Evolutionary conservation across 2,888 invertebrate species (phyloP).

Genomic region (Ennomos fuscantarius): DNA sequence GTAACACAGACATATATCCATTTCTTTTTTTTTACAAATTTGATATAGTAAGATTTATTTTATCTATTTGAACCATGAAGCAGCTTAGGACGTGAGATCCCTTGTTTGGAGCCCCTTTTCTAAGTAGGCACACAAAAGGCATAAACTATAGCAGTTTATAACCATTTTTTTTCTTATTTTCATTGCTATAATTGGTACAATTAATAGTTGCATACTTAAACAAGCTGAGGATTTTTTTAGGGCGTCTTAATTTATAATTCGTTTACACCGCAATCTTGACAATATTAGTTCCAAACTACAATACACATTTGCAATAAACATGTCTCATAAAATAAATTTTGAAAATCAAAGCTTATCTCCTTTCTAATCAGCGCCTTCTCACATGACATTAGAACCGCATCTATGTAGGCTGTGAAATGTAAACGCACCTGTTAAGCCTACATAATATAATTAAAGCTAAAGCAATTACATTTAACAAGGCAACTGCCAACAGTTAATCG

Average conservation of each 20-base stretch:
- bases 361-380: background rate
- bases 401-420: constrained; percentile 21
- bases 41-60: no score
- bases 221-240: constrained; percentile 37
- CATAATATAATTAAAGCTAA: constrained; percentile 12
- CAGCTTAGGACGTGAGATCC: constrained; percentile 1
- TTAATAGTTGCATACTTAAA: constrained; percentile 46
- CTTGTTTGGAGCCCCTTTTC: constrained; percentile 13
- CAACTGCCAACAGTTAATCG: constrained; percentile 17
- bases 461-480: constrained; percentile 14
- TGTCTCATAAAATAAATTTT: no score
- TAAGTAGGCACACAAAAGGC: constrained; percentile 22
- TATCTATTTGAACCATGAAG: background rate
- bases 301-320: no score
- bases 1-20: no score
- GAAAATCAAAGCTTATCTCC: no score
- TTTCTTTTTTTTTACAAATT: no score
- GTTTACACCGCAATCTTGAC: no score
- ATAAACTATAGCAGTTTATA: constrained; percentile 52
- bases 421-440: constrained; percentile 11
- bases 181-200: constrained; percentile 44
- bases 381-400: constrained; percentile 14
- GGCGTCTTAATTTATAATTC: no score
- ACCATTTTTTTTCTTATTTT: constrained; percentile 13
- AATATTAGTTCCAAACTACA: no score